phyloP scores from a whole-genome alignment of 2,113 vertebrate genomes.

The Thalassoma bifasciatum region DNA sequence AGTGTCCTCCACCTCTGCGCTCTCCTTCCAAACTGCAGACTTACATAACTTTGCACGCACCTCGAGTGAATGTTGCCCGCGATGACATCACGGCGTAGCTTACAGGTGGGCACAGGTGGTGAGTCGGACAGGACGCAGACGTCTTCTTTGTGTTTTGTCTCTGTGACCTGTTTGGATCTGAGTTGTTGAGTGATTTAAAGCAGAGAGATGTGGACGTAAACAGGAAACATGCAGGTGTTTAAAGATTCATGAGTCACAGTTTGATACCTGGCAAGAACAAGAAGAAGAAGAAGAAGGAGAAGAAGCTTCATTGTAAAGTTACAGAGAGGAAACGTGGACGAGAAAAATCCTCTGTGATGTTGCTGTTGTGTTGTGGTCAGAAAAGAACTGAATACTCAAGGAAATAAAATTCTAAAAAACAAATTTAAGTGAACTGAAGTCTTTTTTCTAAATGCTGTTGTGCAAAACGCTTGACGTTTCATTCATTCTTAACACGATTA shows the following conservation, averaged over 20 bases:
- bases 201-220: background rate
- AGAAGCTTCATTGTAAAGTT: background rate
- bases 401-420: too few species aligned
- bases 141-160: conserved; percentile 1
- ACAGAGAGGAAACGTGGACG: background rate
- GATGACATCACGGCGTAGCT: background rate
- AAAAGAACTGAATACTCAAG: too few species aligned
- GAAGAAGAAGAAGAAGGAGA: background rate
- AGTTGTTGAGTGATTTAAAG: background rate
- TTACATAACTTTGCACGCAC: conserved; percentile 30
- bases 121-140: conserved; percentile 17
- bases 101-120: conserved; percentile 13
- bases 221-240: background rate
- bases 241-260: conserved; percentile 44
- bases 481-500: too few species aligned
- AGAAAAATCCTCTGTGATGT: too few species aligned
- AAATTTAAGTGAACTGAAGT: too few species aligned
- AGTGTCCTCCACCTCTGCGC: conserved; percentile 16
- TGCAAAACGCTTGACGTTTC: too few species aligned
- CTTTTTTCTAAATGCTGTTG: too few species aligned
- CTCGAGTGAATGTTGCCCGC: background rate
- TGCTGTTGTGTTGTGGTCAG: too few species aligned
- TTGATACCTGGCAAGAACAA: background rate
- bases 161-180: conserved; percentile 8
- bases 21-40: background rate